Conservation (phyloP, 2,888 invertebrate species). For the Marasmarcha lunaedactyla region DNA sequence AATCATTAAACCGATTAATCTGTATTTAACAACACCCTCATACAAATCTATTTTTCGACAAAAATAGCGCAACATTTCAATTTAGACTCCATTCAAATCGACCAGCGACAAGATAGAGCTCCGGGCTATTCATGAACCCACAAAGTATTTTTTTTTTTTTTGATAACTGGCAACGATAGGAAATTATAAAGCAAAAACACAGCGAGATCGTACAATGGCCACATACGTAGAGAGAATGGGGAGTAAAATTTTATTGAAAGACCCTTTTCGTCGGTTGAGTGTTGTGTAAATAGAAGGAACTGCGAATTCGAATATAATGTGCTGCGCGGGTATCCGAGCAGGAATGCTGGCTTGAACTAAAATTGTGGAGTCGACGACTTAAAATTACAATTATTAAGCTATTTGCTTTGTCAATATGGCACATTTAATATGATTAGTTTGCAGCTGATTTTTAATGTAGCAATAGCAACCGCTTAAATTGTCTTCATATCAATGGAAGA, state of each 20-base stretch:
- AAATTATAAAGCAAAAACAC: constrained; percentile 41
- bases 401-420: too few species aligned
- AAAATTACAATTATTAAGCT: too few species aligned
- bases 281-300: constrained; percentile 63
- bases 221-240: constrained; percentile 45
- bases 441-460: too few species aligned
- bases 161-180: constrained; percentile 31
- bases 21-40: constrained; percentile 22
- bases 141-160: constrained; percentile 25
- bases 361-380: too few species aligned
- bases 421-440: too few species aligned
- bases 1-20: constrained; percentile 37
- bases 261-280: constrained; percentile 60
- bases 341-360: constrained; percentile 20
- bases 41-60: constrained; percentile 20
- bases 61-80: constrained; percentile 41
- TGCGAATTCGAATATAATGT: constrained; percentile 48
- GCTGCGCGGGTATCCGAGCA: constrained; percentile 26
- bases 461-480: too few species aligned
- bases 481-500: too few species aligned
- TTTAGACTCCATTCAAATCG: constrained; percentile 35
- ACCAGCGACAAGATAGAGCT: constrained; percentile 48
- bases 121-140: constrained; percentile 33
- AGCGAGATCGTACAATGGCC: constrained; percentile 37
- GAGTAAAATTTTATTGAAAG: constrained; percentile 67